Conservation (phyloP, 2,888 invertebrate genomes). For the Archaeoteleia sp. region DNA sequence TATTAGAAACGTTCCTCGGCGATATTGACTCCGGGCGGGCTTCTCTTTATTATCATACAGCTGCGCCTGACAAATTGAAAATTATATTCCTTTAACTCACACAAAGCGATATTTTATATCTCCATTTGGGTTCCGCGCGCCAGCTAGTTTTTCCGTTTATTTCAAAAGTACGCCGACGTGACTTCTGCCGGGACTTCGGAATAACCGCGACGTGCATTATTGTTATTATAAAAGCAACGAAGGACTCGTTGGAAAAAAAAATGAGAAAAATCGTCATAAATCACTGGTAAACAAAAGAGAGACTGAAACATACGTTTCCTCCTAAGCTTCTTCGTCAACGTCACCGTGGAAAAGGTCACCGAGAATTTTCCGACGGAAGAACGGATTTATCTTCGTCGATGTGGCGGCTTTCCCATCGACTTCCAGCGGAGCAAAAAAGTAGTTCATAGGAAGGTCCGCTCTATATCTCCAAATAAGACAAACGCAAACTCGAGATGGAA, state of each 20-base stretch:
- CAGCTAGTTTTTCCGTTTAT: no score
- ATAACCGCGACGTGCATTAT: no score
- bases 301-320: slow-evolving; percentile 50
- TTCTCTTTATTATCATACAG: slow-evolving; percentile 48
- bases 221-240: no score
- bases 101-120: slow-evolving; percentile 21
- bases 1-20: slow-evolving; percentile 40
- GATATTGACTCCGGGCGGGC: slow-evolving; percentile 36
- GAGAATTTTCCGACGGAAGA: slow-evolving; percentile 35
- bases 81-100: slow-evolving; percentile 36
- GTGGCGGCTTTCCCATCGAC: slow-evolving; percentile 21
- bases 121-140: slow-evolving; percentile 6
- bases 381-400: slow-evolving; percentile 47
- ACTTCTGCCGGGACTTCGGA: no score
- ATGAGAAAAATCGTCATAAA: slow-evolving; percentile 31
- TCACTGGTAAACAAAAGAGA: slow-evolving; percentile 43
- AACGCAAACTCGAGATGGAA: no score
- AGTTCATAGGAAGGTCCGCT: no score
- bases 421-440: slow-evolving; percentile 21
- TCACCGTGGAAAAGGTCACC: slow-evolving; percentile 44
- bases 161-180: no score
- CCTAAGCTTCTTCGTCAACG: slow-evolving; percentile 51
- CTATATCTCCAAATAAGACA: no score
- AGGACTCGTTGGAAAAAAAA: slow-evolving; percentile 3
- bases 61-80: slow-evolving; percentile 47